Percentiles rank a stretch among this genome's conserved stretches.
Evolutionary conservation across 1,140 invertebrate genomes (phyloP).

Genomic region (Neodiprion fabricii): DNA sequence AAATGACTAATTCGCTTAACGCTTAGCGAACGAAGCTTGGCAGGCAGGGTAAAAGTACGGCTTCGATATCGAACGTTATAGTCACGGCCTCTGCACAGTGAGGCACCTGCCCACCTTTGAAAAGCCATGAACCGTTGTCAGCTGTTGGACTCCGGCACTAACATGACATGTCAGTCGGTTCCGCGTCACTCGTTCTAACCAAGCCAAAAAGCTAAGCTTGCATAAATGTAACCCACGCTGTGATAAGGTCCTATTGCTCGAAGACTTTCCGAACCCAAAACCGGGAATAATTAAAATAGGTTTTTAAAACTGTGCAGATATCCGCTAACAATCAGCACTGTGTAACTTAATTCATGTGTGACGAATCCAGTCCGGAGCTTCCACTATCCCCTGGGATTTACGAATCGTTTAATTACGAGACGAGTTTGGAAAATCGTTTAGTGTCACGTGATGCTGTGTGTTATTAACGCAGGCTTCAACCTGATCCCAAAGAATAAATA

Average conservation of each 20-base stretch:
- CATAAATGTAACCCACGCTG: not conserved
- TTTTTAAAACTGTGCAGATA: no score
- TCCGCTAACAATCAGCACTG: no score
- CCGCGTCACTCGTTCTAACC: not conserved
- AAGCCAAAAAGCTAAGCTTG: not conserved
- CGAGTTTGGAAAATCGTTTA: no score
- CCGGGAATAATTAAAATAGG: no score
- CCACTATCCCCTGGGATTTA: no score
- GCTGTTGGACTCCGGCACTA: not conserved
- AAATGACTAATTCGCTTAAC: not conserved
- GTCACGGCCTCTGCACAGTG: conserved; percentile 1
- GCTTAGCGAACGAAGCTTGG: conserved; percentile 3
- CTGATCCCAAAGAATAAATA: no score
- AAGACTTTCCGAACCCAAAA: not conserved
- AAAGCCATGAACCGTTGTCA: conserved; percentile 7
- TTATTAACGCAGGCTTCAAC: no score
- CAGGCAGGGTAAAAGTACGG: not conserved
- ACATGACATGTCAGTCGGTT: not conserved
- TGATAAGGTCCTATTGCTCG: not conserved
- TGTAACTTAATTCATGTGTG: no score
- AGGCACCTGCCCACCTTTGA: not conserved
- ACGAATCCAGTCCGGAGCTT: no score
- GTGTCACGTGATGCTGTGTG: no score
- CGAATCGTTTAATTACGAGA: no score
- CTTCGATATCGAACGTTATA: not conserved